Base-by-base conservation (phyloP, 2,113 vertebrate species). In the Hepsetus odoe region DNA sequence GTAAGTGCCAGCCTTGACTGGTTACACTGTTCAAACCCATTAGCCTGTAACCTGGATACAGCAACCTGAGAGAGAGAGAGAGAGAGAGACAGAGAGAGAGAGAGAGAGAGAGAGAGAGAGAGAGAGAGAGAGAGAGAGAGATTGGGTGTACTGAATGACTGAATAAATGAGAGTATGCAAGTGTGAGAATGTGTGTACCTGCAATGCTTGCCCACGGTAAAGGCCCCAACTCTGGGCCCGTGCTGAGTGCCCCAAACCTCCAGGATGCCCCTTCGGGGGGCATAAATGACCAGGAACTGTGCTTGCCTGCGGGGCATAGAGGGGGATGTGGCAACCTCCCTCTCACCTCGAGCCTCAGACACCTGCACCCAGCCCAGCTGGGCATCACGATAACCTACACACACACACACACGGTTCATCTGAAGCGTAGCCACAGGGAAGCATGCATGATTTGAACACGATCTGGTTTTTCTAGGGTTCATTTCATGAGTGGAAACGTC, bases 11-110 rank as follows among this genome's bases (percentile, higher is more conserved):
- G 20, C 95, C 95, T 80, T 98, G 96, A 88, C 96, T 98, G 81
- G 95, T 99, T 82, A 99, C 93, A n/a, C 97, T 98, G 90, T 98
- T 99, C 79, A 99, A 91, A 44, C 98, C 98, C 96, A 99, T 98
- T 87, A 99, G 95, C 89, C 94, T 96, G 89, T 98, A 98, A 66
- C 98, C 98, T 72, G 96, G 94, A 84, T 98, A 99, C 77, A 99
- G 83, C 81, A 99, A 86, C 83, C 98, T 99, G 85, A 62, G 89
- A 74, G 30, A 76, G 11, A 40, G 26, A 56, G n/a, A 42, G 30
- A 53, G n/a, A 59, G 20, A 44, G 44, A 65, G 44, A 26, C 20
- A 76, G 49, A 35, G 38, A 16, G 22, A 55, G 8, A 33, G 7
- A 40, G 42, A 26, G 18, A 62, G 6, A 32, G 33, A 13, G n/a